Conservation (phyloP, 2,113 vertebrate species). For the Plestiodon gilberti region DNA sequence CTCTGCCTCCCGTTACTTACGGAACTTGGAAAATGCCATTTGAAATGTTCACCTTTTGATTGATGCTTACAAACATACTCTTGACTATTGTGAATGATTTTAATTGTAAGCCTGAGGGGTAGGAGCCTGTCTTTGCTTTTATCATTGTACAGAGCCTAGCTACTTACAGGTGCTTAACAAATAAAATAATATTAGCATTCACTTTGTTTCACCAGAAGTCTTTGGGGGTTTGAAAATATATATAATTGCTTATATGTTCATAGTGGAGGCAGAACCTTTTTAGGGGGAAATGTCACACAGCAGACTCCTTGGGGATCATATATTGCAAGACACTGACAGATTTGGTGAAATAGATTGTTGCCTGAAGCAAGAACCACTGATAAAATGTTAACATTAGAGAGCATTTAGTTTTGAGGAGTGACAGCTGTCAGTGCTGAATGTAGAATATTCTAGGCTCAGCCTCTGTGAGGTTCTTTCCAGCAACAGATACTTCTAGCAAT, state of each 20-base stretch:
- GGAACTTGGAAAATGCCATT: background rate
- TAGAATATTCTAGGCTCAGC: background rate
- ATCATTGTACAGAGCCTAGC: background rate
- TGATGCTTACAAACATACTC: background rate
- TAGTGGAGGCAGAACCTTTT: fast-evolving
- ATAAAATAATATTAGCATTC: background rate
- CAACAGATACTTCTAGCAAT: background rate
- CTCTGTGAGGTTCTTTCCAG: background rate
- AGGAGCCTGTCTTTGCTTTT: background rate
- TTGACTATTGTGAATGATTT: background rate
- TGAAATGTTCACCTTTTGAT: background rate
- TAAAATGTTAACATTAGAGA: slow-evolving; percentile 37
- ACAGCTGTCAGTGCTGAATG: slow-evolving; percentile 27
- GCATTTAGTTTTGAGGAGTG: slow-evolving; percentile 41
- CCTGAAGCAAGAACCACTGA: slow-evolving; percentile 48
- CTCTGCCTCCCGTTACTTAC: background rate
- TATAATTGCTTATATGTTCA: background rate
- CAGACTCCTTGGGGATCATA: slow-evolving; percentile 8
- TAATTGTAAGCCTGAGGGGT: background rate
- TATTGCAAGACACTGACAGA: slow-evolving; percentile 13
- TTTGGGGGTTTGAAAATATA: background rate
- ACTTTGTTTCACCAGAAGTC: background rate
- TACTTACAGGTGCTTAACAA: background rate
- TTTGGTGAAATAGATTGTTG: slow-evolving; percentile 44
- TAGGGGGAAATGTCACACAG: background rate